Base-by-base conservation (phyloP, 1,140 invertebrate species). In the Drosophila truncata region DNA sequence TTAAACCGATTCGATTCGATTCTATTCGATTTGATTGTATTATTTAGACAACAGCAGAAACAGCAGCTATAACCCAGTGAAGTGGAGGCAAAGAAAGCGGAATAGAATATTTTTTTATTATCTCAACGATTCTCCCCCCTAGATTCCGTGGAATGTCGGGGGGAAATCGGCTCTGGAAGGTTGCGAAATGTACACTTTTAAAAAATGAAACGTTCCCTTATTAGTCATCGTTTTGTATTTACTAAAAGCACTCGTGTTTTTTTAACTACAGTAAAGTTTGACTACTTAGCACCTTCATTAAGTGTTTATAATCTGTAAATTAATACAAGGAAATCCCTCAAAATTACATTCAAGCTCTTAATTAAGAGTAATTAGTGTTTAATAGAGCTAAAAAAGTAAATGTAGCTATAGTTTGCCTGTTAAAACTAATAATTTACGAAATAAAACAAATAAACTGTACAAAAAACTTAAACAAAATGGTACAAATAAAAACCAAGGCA, bases 31-130 rank as follows among this genome's bases (percentile, higher is more conserved):
- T 18, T 31, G 59, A 25, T 63, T 52, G 29, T 66, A 54, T 70
- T 70, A 54, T 70, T 70, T 70, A 70, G 66, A 70, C 61, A 70
- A 54, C 35, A 50, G 25, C 44, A 64, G 35, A 64, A 50, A 13
- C 31, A 23, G 44, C 46, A 47, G 66, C 62, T 44, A 70, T 44
- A 46, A 20, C 62, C 63, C 39, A 37, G 35, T 67, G 44, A 39
- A 66, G 65, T 47, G 35, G 61, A 44, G 37, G 27, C 37, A 14
- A 62, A 62, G 39, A 31, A 52, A 54, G 27, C 10, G 37, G 31
- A 42, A 67, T 69, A 52, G 62, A 70, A 70, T 54, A 70, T 70
- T 70, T 70, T 70, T 70, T 70, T 70, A 70, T 70, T 70, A 67
- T 70, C 66, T 70, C 46, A 67, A 44, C 23, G 66, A 67, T 66